phyloP scores from a whole-genome alignment of 2,113 vertebrate species.

The Etia nguti region DNA sequence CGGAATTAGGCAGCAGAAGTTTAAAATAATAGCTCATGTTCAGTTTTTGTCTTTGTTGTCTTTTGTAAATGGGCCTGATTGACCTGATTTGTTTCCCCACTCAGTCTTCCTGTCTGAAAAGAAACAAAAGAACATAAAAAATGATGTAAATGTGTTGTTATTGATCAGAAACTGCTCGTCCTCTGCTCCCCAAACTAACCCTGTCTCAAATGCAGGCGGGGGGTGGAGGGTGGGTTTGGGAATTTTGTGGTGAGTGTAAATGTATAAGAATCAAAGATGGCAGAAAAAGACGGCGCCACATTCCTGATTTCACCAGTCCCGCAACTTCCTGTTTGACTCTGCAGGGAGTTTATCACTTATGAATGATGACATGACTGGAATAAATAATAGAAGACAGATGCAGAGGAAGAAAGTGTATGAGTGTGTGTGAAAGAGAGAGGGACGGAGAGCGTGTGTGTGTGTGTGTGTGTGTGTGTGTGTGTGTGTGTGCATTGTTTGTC shows the following conservation, averaged over 20 bases:
- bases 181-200: neutral
- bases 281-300: neutral
- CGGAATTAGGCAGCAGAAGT: neutral
- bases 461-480: neutral
- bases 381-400: conserved; percentile 41
- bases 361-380: conserved; percentile 30
- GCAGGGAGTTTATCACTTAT: conserved; percentile 29
- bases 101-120: neutral
- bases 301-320: neutral
- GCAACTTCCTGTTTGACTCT: conserved; percentile 20
- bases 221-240: neutral
- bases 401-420: neutral
- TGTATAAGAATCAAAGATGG: neutral
- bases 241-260: neutral
- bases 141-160: neutral
- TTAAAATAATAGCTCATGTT: neutral
- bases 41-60: neutral
- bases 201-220: neutral
- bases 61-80: neutral
- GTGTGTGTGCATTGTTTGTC: neutral
- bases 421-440: neutral
- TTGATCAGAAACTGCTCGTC: neutral
- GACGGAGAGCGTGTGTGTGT: accelerated
- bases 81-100: neutral
- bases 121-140: neutral